Base-by-base conservation (phyloP, 2,888 invertebrate species). In the Apamea monoglypha region DNA sequence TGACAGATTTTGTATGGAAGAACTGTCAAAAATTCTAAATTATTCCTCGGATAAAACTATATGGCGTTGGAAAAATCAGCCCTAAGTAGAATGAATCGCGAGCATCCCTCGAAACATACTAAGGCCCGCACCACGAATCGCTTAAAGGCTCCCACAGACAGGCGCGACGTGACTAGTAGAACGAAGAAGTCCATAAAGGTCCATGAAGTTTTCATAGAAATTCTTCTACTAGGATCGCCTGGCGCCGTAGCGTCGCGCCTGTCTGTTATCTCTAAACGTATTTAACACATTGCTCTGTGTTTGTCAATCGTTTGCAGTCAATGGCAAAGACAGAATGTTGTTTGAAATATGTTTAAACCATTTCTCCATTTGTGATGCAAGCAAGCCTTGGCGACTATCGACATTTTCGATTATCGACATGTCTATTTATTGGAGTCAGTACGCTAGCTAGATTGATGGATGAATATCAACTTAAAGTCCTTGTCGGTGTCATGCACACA, bases 401-500 rank as follows among this genome's bases (percentile, higher is more conserved):
- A 29, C 0, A 69, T 47, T 25, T 47, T 29, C 21, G 29, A 50
- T 50, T 69, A n/a, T 18, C 36, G 36, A n/a, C 53, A n/a, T 7
- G 21, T 21, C 18, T 56, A 21, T 7, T n/a, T 56, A 18, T 14
- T n/a, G 36, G 12, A 40, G 56, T 40, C 40, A 21, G 21, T n/a
- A 32, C 21, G 40, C 40, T 40, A 40, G 10, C 8, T 21, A 21
- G 4, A 16, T 16, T 32, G 25, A 10, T 16, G 8, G 0, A 50
- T 8, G 29, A 29, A 21, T 50, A 5, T 1, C 25, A 32, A 71
- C 12, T 18, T 25, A 29, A 40, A 56, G 10, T 6, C 16, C 8
- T 7, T 50, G 29, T 40, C 68, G 44, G 53, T 61, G 21, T 63
- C 78, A 61, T 47, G 44, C 71, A 68, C 61, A 56, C 61, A 68